Conservation (phyloP, 1,140 invertebrate genomes). For the Anastatus disparis region DNA sequence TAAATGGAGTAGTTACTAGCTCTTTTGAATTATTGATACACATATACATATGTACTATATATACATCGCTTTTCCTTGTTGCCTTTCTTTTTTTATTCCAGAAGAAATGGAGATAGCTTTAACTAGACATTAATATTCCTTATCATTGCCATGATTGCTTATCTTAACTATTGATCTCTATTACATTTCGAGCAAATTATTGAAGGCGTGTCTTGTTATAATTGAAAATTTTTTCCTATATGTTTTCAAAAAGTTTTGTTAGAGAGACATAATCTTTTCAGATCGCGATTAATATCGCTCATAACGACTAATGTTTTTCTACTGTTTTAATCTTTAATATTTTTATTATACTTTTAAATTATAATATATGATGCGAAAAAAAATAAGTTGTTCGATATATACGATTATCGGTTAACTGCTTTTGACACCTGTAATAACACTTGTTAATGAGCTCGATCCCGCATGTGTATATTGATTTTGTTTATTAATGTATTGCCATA, state of each 20-base stretch:
- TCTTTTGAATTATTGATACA: constrained; percentile 14
- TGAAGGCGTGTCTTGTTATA: background rate
- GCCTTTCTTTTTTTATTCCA: background rate
- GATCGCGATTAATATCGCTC: background rate
- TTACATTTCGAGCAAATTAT: background rate
- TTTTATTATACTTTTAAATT: too few relatives aligned
- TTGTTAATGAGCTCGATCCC: constrained; percentile 9
- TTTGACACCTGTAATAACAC: constrained; percentile 30
- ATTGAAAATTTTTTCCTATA: constrained; percentile 8
- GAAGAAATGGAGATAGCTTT: background rate
- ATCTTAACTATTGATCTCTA: background rate
- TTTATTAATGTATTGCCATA: too few relatives aligned
- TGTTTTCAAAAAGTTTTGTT: background rate
- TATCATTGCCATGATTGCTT: background rate
- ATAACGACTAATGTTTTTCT: background rate
- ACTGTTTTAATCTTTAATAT: too few relatives aligned
- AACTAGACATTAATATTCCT: background rate
- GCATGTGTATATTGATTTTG: too few relatives aligned
- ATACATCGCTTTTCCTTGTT: background rate
- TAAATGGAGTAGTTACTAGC: background rate
- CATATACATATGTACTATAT: too few relatives aligned
- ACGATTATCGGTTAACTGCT: constrained; percentile 9
- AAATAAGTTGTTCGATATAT: background rate
- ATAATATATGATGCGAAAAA: too few relatives aligned
- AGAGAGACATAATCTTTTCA: background rate